Base-by-base conservation (phyloP, 2,797 vertebrate species). In the Anguilla anguilla region DNA sequence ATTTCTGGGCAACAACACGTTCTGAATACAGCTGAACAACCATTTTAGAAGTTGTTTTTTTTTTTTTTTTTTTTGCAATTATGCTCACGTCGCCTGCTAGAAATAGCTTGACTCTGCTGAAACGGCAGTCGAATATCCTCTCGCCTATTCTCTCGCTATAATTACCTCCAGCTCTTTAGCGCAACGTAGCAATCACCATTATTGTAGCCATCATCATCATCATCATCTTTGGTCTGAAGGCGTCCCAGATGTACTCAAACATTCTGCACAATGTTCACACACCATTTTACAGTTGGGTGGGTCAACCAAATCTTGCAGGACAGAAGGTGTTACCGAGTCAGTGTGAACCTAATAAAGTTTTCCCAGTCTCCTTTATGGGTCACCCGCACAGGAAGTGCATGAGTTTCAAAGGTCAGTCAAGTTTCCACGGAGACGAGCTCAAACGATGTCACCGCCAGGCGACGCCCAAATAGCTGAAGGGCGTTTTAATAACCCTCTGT, bases 131-230 rank as follows among this genome's bases (percentile, higher is more conserved):
- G 28, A 11, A 11, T 83, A 51, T 35, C 57, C 51, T 17, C 51
- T 17, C 15, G 15, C 57, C 79, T 9, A 28, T 83, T 64, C 81
- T 46, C 19, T n/a, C 17, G 9, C 83, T 81, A 15, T 51, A 51
- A 84, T 82, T 83, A 59, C 64, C 55, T 46, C 46, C 79, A 15
- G 19, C 86, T 83, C 79, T 61, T 84, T 35, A 55, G 55, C 43
- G 35, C n/a, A 46, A 79, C 74, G 49, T 59, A 31, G 74, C n/a
- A 46, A 83, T 67, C 57, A 59, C 69, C 86, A 69, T 87, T 85
- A 85, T n/a, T 69, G 86, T 64, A 69, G 22, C 55, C 31, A 55
- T 87, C 49, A 79, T 83, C 79, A 35, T 83, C 84, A 35, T 67
- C 57, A 61, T 82, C 39, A 49, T 82, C 79, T 84, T 19, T 31